These are phyloP conservation scores for Gallinago solitaria DNA, from an alignment of 2,797 vertebrate genomes.

Conservation along the genomic window DNA sequence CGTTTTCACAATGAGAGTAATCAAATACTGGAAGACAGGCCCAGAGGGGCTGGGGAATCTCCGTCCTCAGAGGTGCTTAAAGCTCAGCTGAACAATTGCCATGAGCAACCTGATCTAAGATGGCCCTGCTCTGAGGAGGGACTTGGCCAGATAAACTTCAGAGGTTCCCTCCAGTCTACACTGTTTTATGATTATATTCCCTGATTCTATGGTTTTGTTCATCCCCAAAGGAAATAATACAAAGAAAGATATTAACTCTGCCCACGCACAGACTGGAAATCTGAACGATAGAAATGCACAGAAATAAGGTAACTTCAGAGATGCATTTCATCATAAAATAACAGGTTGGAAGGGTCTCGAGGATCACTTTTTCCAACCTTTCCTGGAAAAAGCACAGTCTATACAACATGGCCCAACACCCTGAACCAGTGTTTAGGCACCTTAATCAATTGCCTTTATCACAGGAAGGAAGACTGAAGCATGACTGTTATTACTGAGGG, in stretches of 20 bases:
- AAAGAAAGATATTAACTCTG: neutral
- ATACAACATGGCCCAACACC: neutral
- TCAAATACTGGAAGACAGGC: neutral
- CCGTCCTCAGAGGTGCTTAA: neutral
- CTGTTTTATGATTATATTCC: neutral
- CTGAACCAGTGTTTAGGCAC: neutral
- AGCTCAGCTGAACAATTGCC: neutral
- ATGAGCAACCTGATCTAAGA: neutral
- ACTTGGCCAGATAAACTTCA: neutral
- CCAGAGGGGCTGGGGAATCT: neutral
- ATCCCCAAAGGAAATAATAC: neutral
- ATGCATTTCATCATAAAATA: neutral
- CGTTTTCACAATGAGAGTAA: neutral
- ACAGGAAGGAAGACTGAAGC: neutral
- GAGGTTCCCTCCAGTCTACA: neutral
- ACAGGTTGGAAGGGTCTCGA: neutral
- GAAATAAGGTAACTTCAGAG: neutral
- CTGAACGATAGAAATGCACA: neutral
- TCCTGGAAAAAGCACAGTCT: neutral
- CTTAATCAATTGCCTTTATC: neutral
- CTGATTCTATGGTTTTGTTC: neutral
- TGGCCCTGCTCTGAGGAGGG: neutral
- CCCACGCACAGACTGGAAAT: neutral
- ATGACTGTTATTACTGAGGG: neutral
- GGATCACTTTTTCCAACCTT: neutral